Evolutionary conservation across 2,888 invertebrate genomes (phyloP).

Genomic region (Lochmaea crataegi): DNA sequence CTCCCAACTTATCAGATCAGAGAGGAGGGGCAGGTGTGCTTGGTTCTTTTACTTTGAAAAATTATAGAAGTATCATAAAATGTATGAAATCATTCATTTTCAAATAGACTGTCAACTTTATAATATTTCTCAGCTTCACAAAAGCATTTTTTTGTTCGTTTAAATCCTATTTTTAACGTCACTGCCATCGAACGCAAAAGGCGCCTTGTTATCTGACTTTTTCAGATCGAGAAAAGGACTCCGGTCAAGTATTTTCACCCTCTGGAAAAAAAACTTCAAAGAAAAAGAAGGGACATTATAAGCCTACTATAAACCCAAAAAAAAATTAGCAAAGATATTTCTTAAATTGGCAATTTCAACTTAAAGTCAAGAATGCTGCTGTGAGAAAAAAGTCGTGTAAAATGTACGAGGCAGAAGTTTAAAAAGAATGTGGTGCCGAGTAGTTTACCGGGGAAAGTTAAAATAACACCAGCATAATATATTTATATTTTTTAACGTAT

Average conservation of each 20-base stretch:
- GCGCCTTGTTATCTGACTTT: slow-evolving; percentile 22
- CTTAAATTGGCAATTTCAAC: slow-evolving; percentile 7
- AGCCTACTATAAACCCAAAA: slow-evolving; percentile 6
- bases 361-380: background rate
- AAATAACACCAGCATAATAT: too few species aligned
- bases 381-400: background rate
- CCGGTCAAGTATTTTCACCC: slow-evolving; percentile 32
- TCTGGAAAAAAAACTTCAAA: slow-evolving; percentile 24
- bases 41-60: too few species aligned
- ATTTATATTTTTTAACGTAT: too few species aligned
- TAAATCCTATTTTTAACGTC: slow-evolving; percentile 4
- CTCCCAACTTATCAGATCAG: too few species aligned
- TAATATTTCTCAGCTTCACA: too few species aligned
- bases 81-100: too few species aligned
- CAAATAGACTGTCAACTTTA: too few species aligned
- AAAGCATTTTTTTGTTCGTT: background rate
- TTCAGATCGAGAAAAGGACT: slow-evolving; percentile 13
- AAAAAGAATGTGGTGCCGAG: too few species aligned
- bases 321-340: background rate
- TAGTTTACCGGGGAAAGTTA: too few species aligned
- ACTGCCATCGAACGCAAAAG: slow-evolving; percentile 2
- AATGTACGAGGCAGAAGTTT: background rate
- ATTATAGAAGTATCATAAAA: too few species aligned
- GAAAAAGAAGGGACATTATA: background rate
- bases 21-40: too few species aligned